Base-by-base conservation (phyloP, 2,113 vertebrate species). In the Aegithalos caudatus region DNA sequence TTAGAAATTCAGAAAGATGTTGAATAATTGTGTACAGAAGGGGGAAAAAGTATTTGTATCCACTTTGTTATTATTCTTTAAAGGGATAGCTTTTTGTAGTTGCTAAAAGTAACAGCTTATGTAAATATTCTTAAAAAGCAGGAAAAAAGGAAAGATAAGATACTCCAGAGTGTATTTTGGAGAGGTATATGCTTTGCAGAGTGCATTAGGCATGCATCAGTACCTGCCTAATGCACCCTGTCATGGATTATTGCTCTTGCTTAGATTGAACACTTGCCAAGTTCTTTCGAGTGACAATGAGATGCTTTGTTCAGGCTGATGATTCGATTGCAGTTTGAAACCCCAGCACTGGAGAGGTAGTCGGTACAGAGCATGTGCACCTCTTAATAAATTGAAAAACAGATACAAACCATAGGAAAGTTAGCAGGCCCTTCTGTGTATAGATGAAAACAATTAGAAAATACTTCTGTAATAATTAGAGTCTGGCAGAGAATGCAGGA, bases 211-310 rank as follows among this genome's bases (percentile, higher is more conserved):
- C 66, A 91, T 80, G 91, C 95, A 82, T 95, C 35, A 12, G 53
- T 92, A 97, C 91, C 84, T 94, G 76, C 88, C 82, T 92, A 93
- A 94, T 94, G 81, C 66, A 35, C 67, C 47, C 84, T 94, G 93
- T 66, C 91, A 47, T 51, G 93, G 90, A 69, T 93, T 95, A 88
- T 77, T 95, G 87, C 84, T 92, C 66, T 77, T 85, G 87, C 81
- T 45, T 53, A 88, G 81, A 57, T 67, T 94, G 95, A 94, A 45
- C 12, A 11, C 70, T 86, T 84, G 90, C 84, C 89, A 85, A 85
- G 86, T n/a, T 42, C 67, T 85, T 79, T 60, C 19, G 35, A 80
- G 81, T 92, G 87, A 85, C 84, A 92, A 69, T 87, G 84, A 95
- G 58, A 14, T 62, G 78, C 87, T 95, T 92, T 94, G 90, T 94